Base-by-base conservation (phyloP, 2,888 invertebrate species). In the Dusona sp. region DNA sequence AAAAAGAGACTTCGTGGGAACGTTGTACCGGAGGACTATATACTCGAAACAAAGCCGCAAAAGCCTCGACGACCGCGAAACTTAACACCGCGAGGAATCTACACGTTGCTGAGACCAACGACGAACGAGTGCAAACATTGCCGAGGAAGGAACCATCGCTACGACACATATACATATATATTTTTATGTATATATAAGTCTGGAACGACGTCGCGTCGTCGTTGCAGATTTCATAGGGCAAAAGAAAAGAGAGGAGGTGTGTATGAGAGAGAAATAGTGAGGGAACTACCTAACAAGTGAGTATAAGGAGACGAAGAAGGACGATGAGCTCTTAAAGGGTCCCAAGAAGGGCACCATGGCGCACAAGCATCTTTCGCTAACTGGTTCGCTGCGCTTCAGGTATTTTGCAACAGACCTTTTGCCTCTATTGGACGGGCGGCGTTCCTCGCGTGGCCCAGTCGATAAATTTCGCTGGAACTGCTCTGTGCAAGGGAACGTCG, bases 31-130 rank as follows among this genome's bases (percentile, higher is more conserved):
- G 88, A 86, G 80, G 38, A 64, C 22, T 88, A n/a, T 57, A 51
- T 87, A 89, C 87, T 90, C 89, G 91, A 91, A 92, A 93, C 93
- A 93, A 93, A 93, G 92, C 92, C 91, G 89, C 92, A 91, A 89
- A 91, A 77, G 77, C 91, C 91, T 90, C 90, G 90, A 84, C 91
- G 90, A 92, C 92, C 92, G 91, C 92, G 93, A 93, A 94, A 93
- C 91, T 93, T 91, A 92, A 94, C 92, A 93, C 93, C 91, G 90
- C 86, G 86, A 85, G 70, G 89, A 87, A 85, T 88, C 87, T 83
- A 83, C 79, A 86, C 65, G 79, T 72, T 79, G 83, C 86, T 77
- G 81, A 74, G 87, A 74, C 64, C 73, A 73, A 72, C 57, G 79
- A 84, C 83, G 68, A 82, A 64, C 48, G 83, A 77, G 75, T 73